Evolutionary conservation across 2,888 invertebrate species (phyloP), one percentile per base, ranked within the genome.

Genomic region (Pristionchus fissidentatus): DNA sequence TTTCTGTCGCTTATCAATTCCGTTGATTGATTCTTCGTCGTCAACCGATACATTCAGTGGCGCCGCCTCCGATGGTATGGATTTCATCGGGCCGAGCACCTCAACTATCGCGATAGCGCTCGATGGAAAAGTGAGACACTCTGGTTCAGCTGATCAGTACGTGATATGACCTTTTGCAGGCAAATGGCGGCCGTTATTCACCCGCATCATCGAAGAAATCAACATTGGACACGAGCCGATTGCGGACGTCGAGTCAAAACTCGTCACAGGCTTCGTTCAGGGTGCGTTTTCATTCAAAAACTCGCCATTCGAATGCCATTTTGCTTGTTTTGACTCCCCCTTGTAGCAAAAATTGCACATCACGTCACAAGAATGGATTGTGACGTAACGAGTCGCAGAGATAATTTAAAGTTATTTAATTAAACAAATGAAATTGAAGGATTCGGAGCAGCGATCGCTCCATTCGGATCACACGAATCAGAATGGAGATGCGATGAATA

Each of bases 151-250:
- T 62, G 10, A 62, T 32, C 29, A 32, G 62, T 35, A 66, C 66
- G 66, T 66, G 41, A 66, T 66, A 22, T 66, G 38, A 75, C 75
- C 75, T 75, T 75, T 75, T 5, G 26, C n/a, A 43, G 75, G n/a
- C 49, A 75, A 75, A 75, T 75, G 75, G 75, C 46, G 26, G 26
- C 49, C 75, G 75, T 13, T 32, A 75, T 46, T 26, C 75, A 19
- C 49, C 75, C 8, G 41, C 73, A 22, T 41, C 73, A 15, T 49
- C 13, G n/a, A 19, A 49, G 49, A 10, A 10, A 15, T 49, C 49
- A 19, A 15, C 5, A 43, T 41, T 15, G 15, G 32, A 3, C 46
- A 26, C 49, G 29, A 66, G 75, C 3, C 13, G 46, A n/a, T n/a
- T 26, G 29, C 43, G 43, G 15, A 13, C 7, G 19, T 46, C 46